These are phyloP conservation scores for Muscicapa striata DNA, from an alignment of 2,797 vertebrate species.

Conservation along the genomic window DNA sequence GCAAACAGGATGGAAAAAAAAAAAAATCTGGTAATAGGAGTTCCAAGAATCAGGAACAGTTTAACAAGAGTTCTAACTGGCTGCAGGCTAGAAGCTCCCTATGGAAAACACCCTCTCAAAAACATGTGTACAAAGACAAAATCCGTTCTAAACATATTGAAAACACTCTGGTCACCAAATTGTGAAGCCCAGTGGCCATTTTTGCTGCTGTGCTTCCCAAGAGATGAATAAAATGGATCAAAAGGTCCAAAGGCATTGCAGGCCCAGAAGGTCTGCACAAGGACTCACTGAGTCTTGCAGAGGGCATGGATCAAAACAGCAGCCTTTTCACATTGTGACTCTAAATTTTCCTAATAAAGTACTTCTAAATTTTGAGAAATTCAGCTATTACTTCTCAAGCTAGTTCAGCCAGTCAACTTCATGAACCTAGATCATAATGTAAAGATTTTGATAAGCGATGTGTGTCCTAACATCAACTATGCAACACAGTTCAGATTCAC, in stretches of 20 bases:
- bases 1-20: not conserved
- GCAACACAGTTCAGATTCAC: not conserved
- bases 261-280: not conserved
- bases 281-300: not conserved
- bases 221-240: not conserved
- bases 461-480: not conserved
- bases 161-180: not conserved
- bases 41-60: not conserved
- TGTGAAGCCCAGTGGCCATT: fast-evolving
- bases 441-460: not conserved
- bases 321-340: not conserved
- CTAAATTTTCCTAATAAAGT: not conserved
- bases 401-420: not conserved
- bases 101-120: not conserved
- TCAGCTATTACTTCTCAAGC: not conserved
- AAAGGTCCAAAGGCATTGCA: not conserved
- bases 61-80: not conserved
- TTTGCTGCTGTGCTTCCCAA: not conserved
- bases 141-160: not conserved
- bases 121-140: fast-evolving
- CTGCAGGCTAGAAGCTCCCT: not conserved
- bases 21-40: not conserved
- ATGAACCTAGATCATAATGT: not conserved
- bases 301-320: not conserved
- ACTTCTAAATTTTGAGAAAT: not conserved